Evolutionary conservation across 2,113 vertebrate species (phyloP).

Genomic region (Ginglymostoma cirratum): DNA sequence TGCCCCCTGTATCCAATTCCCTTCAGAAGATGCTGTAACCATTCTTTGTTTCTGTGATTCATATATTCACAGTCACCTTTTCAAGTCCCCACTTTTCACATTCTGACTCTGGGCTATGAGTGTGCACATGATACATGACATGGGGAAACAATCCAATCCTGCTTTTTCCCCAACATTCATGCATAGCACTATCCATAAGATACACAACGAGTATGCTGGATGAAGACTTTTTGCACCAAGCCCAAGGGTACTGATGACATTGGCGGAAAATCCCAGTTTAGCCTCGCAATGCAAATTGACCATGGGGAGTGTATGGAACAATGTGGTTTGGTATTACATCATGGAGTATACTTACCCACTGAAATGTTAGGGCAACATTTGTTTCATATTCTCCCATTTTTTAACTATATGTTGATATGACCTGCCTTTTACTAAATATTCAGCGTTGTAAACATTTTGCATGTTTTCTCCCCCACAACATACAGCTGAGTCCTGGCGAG

Average conservation of each 20-base stretch:
- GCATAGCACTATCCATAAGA: background rate
- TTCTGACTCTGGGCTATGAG: background rate
- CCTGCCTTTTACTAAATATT: background rate
- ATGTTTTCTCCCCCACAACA: background rate
- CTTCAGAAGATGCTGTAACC: too few species aligned
- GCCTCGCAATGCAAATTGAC: background rate
- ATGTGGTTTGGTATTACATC: background rate
- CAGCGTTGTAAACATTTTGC: background rate
- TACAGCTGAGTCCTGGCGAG: too few species aligned
- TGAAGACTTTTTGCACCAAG: background rate
- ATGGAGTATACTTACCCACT: background rate
- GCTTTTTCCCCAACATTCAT: background rate
- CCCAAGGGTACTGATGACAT: background rate
- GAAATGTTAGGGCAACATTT: background rate
- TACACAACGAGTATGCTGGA: background rate
- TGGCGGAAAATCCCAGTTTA: background rate
- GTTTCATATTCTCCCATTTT: background rate
- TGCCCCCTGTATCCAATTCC: background rate
- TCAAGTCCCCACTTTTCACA: background rate
- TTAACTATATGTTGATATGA: background rate
- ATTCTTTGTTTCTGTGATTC: background rate
- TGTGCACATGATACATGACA: too few species aligned
- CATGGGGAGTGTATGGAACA: background rate
- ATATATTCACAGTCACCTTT: background rate
- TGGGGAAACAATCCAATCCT: background rate